phyloP scores from a whole-genome alignment of 2,888 invertebrate species.

The Drosophila mettleri region DNA sequence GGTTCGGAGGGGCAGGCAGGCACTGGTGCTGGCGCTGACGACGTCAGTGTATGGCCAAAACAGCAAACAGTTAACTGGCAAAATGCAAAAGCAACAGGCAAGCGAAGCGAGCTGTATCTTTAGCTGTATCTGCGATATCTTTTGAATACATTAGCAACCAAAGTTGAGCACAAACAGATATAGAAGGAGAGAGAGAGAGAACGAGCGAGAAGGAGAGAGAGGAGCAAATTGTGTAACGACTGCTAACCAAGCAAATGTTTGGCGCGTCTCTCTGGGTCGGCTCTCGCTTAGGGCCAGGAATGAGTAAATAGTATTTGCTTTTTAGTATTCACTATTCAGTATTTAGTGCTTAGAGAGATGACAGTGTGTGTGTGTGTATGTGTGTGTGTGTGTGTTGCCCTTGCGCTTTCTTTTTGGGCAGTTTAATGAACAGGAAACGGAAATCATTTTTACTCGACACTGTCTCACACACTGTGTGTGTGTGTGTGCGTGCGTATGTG shows the following conservation, averaged over 20 bases:
- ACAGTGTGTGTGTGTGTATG: neutral
- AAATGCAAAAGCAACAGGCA: slow-evolving; percentile 34
- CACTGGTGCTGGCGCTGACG: neutral
- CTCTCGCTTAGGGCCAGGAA: slow-evolving; percentile 18
- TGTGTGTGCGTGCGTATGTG: slow-evolving; percentile 12
- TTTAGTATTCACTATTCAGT: slow-evolving; percentile 22
- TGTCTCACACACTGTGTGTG: slow-evolving; percentile 16
- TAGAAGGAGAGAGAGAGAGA: neutral
- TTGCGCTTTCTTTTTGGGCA: slow-evolving; percentile 70
- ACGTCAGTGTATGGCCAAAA: slow-evolving; percentile 24
- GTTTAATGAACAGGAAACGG: slow-evolving; percentile 76
- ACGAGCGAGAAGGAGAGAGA: neutral
- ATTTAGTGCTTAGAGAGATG: slow-evolving; percentile 30
- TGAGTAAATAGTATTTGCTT: slow-evolving; percentile 40
- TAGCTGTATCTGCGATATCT: slow-evolving; percentile 45
- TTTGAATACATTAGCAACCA: slow-evolving; percentile 48
- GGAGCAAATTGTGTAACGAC: slow-evolving; percentile 55
- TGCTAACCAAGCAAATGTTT: slow-evolving; percentile 53
- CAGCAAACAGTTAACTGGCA: slow-evolving; percentile 20
- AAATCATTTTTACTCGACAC: slow-evolving; percentile 63
- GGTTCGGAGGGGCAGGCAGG: neutral
- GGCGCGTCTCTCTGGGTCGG: slow-evolving; percentile 16
- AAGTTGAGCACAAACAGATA: slow-evolving; percentile 9
- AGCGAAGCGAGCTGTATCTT: slow-evolving; percentile 38
- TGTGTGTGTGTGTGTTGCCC: slow-evolving; percentile 22